phyloP scores from a whole-genome alignment of 2,797 vertebrate species.

The Danionella dracula region DNA sequence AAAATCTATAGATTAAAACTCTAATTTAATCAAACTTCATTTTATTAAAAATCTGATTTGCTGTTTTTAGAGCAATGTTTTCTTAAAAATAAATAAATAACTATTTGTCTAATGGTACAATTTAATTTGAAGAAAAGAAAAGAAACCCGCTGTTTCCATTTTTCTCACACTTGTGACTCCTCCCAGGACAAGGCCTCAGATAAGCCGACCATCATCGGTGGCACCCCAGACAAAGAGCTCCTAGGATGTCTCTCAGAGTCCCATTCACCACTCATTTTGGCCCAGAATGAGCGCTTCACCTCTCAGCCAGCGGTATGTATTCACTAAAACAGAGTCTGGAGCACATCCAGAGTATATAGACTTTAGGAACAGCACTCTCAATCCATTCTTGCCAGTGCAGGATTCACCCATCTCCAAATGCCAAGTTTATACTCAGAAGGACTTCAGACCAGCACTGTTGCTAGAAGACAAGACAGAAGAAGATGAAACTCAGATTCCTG shows the following conservation, averaged over 20 bases:
- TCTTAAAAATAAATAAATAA: no score
- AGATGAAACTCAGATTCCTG: neutral
- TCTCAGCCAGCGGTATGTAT: slow-evolving; percentile 58
- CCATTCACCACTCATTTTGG: slow-evolving; percentile 45
- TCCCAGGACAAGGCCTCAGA: slow-evolving; percentile 20
- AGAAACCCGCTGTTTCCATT: no score
- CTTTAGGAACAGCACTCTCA: slow-evolving; percentile 44
- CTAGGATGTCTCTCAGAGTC: neutral
- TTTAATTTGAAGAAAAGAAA: no score
- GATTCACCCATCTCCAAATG: slow-evolving; percentile 49
- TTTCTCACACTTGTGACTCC: neutral
- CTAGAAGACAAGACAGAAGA: neutral
- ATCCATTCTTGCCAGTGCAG: neutral
- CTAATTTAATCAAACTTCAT: no score
- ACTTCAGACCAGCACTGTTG: neutral
- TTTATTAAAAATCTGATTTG: no score
- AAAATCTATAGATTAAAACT: no score
- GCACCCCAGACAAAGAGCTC: slow-evolving; percentile 48
- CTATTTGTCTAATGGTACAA: no score
- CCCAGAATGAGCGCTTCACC: neutral
- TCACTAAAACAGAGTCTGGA: slow-evolving; percentile 71
- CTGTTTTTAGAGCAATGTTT: no score
- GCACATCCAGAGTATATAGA: slow-evolving; percentile 65
- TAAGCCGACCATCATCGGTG: slow-evolving; percentile 38
- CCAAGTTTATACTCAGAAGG: slow-evolving; percentile 4